Evolutionary conservation across 2,797 vertebrate species (phyloP), one percentile per base, ranked within the genome.

Genomic region (Huso huso): DNA sequence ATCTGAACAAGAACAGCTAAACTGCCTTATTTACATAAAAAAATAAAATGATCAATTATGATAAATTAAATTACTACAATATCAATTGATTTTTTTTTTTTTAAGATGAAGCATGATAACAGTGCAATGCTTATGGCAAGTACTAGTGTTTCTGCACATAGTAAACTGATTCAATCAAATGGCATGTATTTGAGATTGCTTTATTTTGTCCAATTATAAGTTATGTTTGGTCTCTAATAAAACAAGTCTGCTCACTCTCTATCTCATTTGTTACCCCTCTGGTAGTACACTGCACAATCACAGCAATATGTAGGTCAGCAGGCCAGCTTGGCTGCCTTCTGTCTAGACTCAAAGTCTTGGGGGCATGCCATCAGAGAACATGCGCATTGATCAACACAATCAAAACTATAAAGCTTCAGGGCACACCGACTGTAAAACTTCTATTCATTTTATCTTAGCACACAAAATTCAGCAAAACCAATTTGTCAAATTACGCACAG

Each of bases 221-320:
- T 7, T 1, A 13, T 11, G 55, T 58, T n/a, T 58, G 10, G 7
- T 58, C 55, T 58, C 8, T 58, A n/a, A 7, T 13, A 58, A 58
- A 58, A 58, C 67, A 68, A 37, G 37, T 1, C 37, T 37, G 63
- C 49, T 62, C 68, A 71, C 68, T 74, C 77, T 74, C 71, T 73
- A 71, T 82, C 63, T 49, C 15, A 37, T 63, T 61, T 15, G 57
- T 6, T 8, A 10, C 66, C 51, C 61, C 75, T 77, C 70, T 76
- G 72, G 66, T 67, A 70, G 74, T 72, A 65, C 70, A 71, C 83
- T 80, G 81, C 85, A 85, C 72, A 72, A 70, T 85, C 85, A 88
- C 86, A 84, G 84, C 84, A 83, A 86, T 86, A 91, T 92, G 87
- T 91, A 90, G 89, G 90, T 92, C 89, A 92, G 83, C 85, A 78